Conservation (phyloP, 2,797 vertebrate genomes). For the Poeciliopsis presidionis region DNA sequence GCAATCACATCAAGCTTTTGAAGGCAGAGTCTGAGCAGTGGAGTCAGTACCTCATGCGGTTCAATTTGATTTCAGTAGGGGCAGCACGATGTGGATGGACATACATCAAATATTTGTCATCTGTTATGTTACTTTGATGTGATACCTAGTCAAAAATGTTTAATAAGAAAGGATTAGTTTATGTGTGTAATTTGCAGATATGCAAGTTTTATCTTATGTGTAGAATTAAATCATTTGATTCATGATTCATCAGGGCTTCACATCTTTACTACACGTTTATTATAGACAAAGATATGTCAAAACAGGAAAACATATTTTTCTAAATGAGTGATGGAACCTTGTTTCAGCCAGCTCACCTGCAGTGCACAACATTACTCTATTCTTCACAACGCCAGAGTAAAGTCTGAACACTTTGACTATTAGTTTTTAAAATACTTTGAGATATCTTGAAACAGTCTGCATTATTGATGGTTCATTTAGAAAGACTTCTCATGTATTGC, state of each 20-base stretch:
- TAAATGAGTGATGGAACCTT: background rate
- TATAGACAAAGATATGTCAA: too few relatives aligned
- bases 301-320: too few relatives aligned
- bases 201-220: too few relatives aligned
- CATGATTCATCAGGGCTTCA: too few relatives aligned
- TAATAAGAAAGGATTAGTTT: too few relatives aligned
- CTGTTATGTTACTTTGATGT: too few relatives aligned
- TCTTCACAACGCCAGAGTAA: too few relatives aligned
- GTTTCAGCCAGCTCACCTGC: background rate
- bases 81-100: background rate
- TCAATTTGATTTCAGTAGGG: background rate
- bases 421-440: background rate
- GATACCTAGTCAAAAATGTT: too few relatives aligned
- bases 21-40: slow-evolving; percentile 36
- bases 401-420: background rate
- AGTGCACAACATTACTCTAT: background rate
- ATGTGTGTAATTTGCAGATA: too few relatives aligned
- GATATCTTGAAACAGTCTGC: background rate
- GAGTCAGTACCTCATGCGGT: slow-evolving; percentile 31
- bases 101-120: background rate
- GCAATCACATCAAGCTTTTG: slow-evolving; percentile 56
- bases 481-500: background rate
- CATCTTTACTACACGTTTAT: too few relatives aligned
- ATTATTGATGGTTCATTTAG: background rate
- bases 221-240: too few relatives aligned